phyloP scores from a whole-genome alignment of 2,888 invertebrate genomes.

The Adineta ricciae region DNA sequence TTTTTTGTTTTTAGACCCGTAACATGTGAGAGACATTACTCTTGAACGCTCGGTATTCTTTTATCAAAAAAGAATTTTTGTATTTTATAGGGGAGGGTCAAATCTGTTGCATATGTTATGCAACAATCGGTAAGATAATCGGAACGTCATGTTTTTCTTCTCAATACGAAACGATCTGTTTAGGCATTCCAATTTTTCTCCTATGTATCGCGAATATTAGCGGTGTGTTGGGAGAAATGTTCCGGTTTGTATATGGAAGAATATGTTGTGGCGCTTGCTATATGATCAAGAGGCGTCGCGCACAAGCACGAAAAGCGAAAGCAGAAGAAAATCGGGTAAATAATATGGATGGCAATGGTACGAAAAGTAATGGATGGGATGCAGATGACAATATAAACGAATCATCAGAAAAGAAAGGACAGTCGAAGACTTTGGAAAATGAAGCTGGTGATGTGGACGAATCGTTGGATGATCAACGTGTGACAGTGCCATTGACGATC shows the following conservation, averaged over 20 bases:
- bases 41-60: neutral
- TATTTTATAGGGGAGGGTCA: constrained; percentile 41
- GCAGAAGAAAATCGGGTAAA: neutral
- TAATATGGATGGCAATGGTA: neutral
- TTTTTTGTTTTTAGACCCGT: neutral
- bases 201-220: constrained; percentile 54
- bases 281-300: constrained; percentile 17
- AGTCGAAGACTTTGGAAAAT: constrained; percentile 18
- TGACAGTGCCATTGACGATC: constrained; percentile 47
- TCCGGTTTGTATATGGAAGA: constrained; percentile 51
- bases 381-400: neutral
- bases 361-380: neutral
- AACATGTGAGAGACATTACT: neutral
- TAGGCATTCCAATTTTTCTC: constrained; percentile 52
- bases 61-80: neutral
- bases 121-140: constrained; percentile 44
- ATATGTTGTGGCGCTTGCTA: constrained; percentile 23
- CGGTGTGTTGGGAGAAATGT: constrained; percentile 53
- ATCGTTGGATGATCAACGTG: constrained; percentile 43
- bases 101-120: constrained; percentile 49
- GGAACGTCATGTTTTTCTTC: neutral
- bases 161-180: neutral
- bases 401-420: neutral
- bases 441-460: constrained; percentile 39
- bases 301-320: neutral